Evolutionary conservation across 2,888 invertebrate species (phyloP).

Genomic region (Aplocera efformata): DNA sequence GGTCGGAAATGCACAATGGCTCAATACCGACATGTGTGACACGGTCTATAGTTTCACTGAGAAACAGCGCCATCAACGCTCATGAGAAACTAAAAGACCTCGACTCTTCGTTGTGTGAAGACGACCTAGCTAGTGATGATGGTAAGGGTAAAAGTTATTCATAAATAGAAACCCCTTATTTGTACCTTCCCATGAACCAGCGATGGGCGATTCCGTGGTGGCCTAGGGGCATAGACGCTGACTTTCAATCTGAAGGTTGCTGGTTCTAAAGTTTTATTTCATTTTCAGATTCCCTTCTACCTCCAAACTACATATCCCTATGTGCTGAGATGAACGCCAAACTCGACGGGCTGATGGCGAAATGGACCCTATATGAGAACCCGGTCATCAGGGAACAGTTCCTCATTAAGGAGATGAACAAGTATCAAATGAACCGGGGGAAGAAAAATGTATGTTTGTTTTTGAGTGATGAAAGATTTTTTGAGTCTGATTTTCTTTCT

Average conservation of each 20-base stretch:
- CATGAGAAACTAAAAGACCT: slow-evolving; percentile 59
- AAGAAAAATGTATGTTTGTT: slow-evolving; percentile 58
- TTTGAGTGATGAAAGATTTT: too few species aligned
- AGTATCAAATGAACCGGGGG: slow-evolving; percentile 58
- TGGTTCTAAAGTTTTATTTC: not conserved
- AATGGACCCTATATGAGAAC: slow-evolving; percentile 71
- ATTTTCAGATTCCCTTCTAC: slow-evolving; percentile 61
- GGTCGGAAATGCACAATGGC: slow-evolving; percentile 66
- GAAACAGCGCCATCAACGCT: slow-evolving; percentile 66
- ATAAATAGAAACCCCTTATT: too few species aligned
- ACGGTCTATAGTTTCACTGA: slow-evolving; percentile 51
- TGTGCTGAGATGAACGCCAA: slow-evolving; percentile 69
- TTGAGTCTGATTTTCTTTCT: too few species aligned
- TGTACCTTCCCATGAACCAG: too few species aligned
- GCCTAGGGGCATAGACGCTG: too few species aligned
- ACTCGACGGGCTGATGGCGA: slow-evolving; percentile 62
- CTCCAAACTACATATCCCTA: slow-evolving; percentile 61
- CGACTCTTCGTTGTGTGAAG: slow-evolving; percentile 66
- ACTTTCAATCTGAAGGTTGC: too few species aligned
- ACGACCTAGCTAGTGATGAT: slow-evolving; percentile 63
- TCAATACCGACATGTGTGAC: slow-evolving; percentile 59
- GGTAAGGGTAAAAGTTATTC: slow-evolving; percentile 39
- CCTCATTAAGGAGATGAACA: slow-evolving; percentile 48
- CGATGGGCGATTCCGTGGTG: too few species aligned
- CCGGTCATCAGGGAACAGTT: slow-evolving; percentile 65